phyloP scores from a whole-genome alignment of 2,113 vertebrate species.

The Stegastes partitus region DNA sequence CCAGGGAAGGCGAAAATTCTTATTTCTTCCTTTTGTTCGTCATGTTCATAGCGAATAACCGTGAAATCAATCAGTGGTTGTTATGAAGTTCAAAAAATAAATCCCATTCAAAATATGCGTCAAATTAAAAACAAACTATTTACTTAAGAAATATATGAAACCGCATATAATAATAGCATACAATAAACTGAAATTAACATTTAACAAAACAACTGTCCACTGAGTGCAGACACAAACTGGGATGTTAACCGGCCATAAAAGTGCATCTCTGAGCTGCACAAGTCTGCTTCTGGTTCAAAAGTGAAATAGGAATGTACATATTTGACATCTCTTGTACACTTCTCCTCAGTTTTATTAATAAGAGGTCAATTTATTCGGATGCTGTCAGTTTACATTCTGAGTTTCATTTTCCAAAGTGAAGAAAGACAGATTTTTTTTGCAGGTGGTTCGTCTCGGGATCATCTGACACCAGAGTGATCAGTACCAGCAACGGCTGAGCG shows the following conservation, averaged over 20 bases:
- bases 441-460: constrained; percentile 38
- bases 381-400: not conserved
- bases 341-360: constrained; percentile 1
- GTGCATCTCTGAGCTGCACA: not conserved
- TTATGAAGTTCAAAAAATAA: too few species aligned
- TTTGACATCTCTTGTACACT: not conserved
- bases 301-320: too few species aligned
- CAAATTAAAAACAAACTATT: not conserved
- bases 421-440: not conserved
- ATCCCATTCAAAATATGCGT: too few species aligned
- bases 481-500: constrained; percentile 36
- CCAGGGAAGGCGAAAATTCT: too few species aligned
- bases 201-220: too few species aligned
- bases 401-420: not conserved
- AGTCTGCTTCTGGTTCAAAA: not conserved
- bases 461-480: constrained; percentile 17
- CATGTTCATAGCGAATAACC: too few species aligned
- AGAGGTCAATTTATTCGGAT: not conserved
- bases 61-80: too few species aligned
- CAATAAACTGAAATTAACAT: too few species aligned
- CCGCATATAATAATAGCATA: too few species aligned
- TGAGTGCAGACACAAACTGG: too few species aligned
- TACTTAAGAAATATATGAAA: not conserved
- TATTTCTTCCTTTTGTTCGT: too few species aligned
- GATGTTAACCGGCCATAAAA: not conserved